Base-by-base conservation (phyloP, 2,113 vertebrate species). In the Eonycteris spelaea region DNA sequence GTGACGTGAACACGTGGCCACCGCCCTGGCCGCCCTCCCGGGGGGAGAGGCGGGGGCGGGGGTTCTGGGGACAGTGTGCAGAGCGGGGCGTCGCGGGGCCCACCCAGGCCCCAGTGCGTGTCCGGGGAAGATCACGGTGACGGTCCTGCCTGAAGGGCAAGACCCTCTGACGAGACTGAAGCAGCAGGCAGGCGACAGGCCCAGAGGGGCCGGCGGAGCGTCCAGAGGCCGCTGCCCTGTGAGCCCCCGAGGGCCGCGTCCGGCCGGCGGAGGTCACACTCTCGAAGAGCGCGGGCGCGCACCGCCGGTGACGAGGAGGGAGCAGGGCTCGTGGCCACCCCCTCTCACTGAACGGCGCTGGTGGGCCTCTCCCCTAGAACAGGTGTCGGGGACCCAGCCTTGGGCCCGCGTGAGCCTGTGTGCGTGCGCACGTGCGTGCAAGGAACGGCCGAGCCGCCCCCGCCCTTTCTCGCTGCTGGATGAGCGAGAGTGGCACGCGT, bases 101-200 rank as follows among this genome's bases (percentile, higher is more conserved):
- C 83, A 45, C 45, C 59, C n/a, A 91, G 85, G 22, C 61, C 91
- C 77, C 43, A 0, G 43, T 43, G 43, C 53, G 19, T 55, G 16
- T 21, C 19, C 18, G 18, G 53, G 53, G 53, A 19, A 55, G 53
- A 94, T n/a, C 84, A 14, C 2, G 21, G 63, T 89, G 96, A 86
- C 0, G 59, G 45, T 91, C 97, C 97, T 73, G 95, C 93, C 94
- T 89, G 90, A 91, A 89, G 92, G 33, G 63, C 45, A 82, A 87
- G 40, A 35, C 13, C n/a, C 87, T 95, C 96, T 78, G 28, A 43
- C 65, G 93, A 89, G 92, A 86, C 80, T 79, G 71, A 87, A 96
- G 78, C 45, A 71, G 33, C 73, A 68, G 84, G 71, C 2, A 4
- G 78, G 70, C 65, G 24, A 63, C 90, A 74, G 82, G 78, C 91